Evolutionary conservation across 2,888 invertebrate species (phyloP), one percentile per base, ranked within the genome.

Genomic region (Pandemis cinnamomeana): DNA sequence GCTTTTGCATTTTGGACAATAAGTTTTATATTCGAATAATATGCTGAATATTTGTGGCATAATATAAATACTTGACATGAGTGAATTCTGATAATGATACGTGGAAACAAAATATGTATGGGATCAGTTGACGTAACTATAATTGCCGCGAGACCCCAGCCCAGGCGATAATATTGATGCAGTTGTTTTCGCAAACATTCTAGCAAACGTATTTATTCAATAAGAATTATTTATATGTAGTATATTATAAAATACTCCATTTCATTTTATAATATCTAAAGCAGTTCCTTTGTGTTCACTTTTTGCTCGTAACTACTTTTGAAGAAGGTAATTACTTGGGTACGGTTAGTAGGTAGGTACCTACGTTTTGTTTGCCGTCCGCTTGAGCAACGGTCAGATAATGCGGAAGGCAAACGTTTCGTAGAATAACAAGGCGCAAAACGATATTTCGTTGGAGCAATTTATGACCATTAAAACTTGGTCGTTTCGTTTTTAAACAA

Each of bases 401-500:
- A 84, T 80, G 82, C 84, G 86, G 84, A 87, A 85, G 82, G 78
- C 82, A 82, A 79, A 78, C 78, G 81, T 82, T 86, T 86, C 83
- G 81, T 83, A 81, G 83, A 86, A 84, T 82, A 85, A 84, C 85
- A 82, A 84, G 82, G 82, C 79, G 48, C 72, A 71, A 61, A 83
- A 80, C 79, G 80, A 83, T 86, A 87, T 88, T 88, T 86, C 80
- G 84, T 86, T 83, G 79, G 80, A 84, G 84, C 86, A 88, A 89
- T 89, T 88, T 87, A 89, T 86, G 85, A 82, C 83, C 83, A 89
- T 88, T 89, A 89, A 88, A 86, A 83, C 83, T 78, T 83, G 85
- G 84, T 87, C 86, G 86, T 87, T 89, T 88, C 67, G 74, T 71
- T 89, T 88, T 89, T 90, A 91, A 91, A 91, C 89, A 89, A 88